Percentiles rank a stretch among this genome's conserved stretches.
These are phyloP conservation scores for Augochlorella aurata DNA, from an alignment of 2,888 invertebrate species.

Conservation along the genomic window DNA sequence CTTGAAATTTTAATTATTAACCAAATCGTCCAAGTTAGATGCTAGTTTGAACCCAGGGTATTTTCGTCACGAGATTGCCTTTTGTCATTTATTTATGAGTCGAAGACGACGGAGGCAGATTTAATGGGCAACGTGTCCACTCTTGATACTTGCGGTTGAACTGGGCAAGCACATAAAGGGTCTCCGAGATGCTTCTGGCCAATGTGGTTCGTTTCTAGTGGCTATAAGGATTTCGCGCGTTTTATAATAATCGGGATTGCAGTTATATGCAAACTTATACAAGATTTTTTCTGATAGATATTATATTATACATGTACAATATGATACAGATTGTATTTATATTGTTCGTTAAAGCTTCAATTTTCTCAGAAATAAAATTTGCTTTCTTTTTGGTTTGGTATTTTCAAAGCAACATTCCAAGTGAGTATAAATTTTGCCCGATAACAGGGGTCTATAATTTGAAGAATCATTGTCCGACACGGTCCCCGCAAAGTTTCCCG, in stretches of 20 bases:
- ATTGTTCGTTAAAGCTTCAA: too few species aligned
- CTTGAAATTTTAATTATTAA: neutral
- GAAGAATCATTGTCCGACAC: neutral
- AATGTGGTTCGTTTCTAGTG: conserved; percentile 67
- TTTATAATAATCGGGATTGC: neutral
- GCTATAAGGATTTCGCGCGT: conserved; percentile 68
- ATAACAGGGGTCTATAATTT: neutral
- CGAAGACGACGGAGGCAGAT: conserved; percentile 10
- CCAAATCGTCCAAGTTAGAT: too few species aligned
- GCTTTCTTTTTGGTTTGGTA: neutral
- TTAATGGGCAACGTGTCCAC: conserved; percentile 61
- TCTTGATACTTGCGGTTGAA: conserved; percentile 70
- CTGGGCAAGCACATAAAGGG: conserved; percentile 69
- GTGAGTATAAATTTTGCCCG: neutral
- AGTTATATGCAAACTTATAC: neutral
- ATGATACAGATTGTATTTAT: too few species aligned
- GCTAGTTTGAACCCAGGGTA: neutral
- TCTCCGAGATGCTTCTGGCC: conserved; percentile 69
- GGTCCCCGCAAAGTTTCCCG: too few species aligned
- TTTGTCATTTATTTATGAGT: conserved; percentile 33
- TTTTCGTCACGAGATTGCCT: neutral
- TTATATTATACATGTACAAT: too few species aligned
- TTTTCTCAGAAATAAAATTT: neutral
- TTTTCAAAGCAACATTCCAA: neutral
- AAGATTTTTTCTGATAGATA: too few species aligned